Evolutionary conservation across 2,113 vertebrate species (phyloP), one percentile per base, ranked within the genome.

Genomic region (Pleuronectes platessa): DNA sequence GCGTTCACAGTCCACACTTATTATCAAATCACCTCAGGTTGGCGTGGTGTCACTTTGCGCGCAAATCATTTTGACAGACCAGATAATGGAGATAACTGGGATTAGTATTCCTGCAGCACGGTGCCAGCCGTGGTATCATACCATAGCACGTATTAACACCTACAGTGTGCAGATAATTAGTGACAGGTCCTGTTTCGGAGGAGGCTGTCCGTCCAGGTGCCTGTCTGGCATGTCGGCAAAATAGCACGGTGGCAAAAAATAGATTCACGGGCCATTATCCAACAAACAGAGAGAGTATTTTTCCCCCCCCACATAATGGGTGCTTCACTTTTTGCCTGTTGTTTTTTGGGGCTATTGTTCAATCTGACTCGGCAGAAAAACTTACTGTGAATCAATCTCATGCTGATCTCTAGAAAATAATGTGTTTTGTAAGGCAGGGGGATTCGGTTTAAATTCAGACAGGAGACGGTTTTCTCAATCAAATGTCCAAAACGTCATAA

Each of bases 11-110:
- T 86, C 84, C 78, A 84, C 76, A 78, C 83, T 75, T 81, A 83
- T 87, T 85, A 89, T 81, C 71, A 76, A 88, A 86, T 88, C 84
- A 85, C 86, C 79, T 88, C 82, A 86, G 89, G 86, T 88, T 88
- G 83, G 74, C 56, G 53, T 65, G 18, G 74, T 84, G 87, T 90
- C 88, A 79, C 82, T 90, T 81, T 85, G 68, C 69, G 53, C 73
- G 77, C 83, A 79, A 85, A 89, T 91, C 79, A 84, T 85, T 64
- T 58, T 80, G 84, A 81, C 83, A 78, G 81, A 80, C 53, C 66
- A 78, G 81, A 85, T 88, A 82, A 90, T 86, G 71, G 76, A 81
- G 82, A 82, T 85, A 80, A 75, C 75, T 56, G 62, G 61, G 60
- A 86, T 82, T 83, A 74, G 79, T 26, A 86, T 88, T 86, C 78